Conservation (phyloP, 2,113 vertebrate species). For the Isichthys henryi region DNA sequence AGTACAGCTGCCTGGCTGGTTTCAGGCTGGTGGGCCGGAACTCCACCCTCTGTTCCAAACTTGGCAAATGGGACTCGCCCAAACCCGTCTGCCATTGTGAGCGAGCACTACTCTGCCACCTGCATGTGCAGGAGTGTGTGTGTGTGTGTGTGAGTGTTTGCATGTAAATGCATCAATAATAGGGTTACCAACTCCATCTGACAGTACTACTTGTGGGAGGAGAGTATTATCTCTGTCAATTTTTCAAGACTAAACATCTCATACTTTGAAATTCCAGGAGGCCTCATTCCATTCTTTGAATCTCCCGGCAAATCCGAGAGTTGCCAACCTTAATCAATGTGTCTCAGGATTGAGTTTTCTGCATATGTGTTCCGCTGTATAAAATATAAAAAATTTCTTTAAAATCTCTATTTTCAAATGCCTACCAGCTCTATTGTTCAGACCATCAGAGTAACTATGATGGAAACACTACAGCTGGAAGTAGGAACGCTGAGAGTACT, state of each 20-base stretch:
- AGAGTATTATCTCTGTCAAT: background rate
- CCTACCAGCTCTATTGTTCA: background rate
- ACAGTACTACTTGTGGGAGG: background rate
- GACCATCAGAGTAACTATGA: background rate
- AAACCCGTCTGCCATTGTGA: constrained; percentile 84
- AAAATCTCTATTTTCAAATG: background rate
- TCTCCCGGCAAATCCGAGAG: background rate
- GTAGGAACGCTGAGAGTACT: background rate
- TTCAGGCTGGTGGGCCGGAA: constrained; percentile 78
- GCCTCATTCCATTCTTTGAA: background rate
- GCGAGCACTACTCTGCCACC: constrained; percentile 27
- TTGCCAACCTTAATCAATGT: background rate
- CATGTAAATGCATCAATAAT: background rate
- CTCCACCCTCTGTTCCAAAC: constrained; percentile 76
- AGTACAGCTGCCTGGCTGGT: constrained; percentile 77
- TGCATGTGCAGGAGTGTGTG: background rate
- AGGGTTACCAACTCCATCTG: background rate
- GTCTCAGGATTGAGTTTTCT: background rate
- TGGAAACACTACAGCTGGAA: background rate
- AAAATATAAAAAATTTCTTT: background rate
- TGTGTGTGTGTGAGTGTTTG: constrained; percentile 1
- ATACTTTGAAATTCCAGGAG: background rate
- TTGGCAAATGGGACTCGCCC: constrained; percentile 79
- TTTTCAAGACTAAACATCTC: background rate
- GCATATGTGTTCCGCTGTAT: background rate